Evolutionary conservation across 2,797 vertebrate genomes (phyloP).

Genomic region (Spheniscus humboldti): DNA sequence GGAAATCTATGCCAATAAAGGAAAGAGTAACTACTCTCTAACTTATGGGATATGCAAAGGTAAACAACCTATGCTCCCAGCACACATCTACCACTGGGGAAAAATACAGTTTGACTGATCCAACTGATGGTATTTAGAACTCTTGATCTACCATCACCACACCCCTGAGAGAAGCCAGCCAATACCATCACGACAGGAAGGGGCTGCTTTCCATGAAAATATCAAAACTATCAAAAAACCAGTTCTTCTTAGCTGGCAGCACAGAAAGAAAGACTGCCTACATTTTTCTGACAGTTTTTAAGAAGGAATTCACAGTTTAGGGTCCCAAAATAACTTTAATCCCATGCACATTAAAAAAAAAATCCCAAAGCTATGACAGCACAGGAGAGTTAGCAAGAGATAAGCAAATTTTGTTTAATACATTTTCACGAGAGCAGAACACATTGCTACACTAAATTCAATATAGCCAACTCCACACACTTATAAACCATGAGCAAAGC

Average conservation of each 20-base stretch:
- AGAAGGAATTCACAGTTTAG: constrained; percentile 12
- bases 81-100: neutral
- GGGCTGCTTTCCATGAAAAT: neutral
- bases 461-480: neutral
- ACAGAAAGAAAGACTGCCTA: neutral
- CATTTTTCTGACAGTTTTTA: constrained; percentile 2
- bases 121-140: neutral
- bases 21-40: neutral
- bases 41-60: neutral
- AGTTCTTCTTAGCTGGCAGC: neutral
- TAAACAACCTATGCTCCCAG: neutral
- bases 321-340: constrained; percentile 29
- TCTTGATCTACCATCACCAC: neutral
- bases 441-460: neutral
- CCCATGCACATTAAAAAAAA: neutral
- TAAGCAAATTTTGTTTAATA: neutral
- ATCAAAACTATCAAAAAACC: neutral
- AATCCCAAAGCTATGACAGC: neutral
- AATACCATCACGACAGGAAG: neutral
- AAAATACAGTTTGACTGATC: neutral
- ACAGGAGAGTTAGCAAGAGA: neutral
- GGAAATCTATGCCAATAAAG: neutral
- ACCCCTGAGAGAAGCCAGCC: neutral
- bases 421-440: neutral
- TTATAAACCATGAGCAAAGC: neutral